phyloP scores from a whole-genome alignment of 2,797 vertebrate species.

The Typhlichthys subterraneus region DNA sequence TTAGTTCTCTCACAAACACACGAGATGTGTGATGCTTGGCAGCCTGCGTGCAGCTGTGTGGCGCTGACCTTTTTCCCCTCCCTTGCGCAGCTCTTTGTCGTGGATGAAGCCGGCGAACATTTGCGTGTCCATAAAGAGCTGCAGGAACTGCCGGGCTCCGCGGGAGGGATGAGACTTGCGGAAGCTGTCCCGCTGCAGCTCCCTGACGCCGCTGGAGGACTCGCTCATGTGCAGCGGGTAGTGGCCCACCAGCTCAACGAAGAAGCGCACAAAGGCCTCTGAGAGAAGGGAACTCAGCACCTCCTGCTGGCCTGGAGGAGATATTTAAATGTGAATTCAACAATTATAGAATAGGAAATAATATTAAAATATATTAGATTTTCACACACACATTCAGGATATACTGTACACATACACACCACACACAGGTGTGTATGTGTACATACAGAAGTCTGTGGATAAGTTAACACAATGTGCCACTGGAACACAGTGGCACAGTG shows the following conservation, averaged over 20 bases:
- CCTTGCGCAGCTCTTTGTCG: constrained; percentile 91
- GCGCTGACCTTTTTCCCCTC: constrained; percentile 81
- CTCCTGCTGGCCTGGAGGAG: constrained; percentile 48
- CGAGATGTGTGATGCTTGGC: neutral
- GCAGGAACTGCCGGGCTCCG: constrained; percentile 89
- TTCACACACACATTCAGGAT: too few species aligned
- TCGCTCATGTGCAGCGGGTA: constrained; percentile 90
- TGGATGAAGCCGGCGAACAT: constrained; percentile 98
- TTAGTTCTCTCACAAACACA: neutral
- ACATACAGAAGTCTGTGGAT: too few species aligned
- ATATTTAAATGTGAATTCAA: neutral
- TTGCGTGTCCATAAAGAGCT: constrained; percentile 97
- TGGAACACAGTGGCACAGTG: too few species aligned
- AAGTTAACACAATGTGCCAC: too few species aligned
- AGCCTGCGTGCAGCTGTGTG: neutral
- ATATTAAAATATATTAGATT: too few species aligned
- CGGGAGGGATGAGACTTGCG: constrained; percentile 89
- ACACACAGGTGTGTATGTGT: too few species aligned
- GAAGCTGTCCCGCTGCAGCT: constrained; percentile 90
- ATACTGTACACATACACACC: too few species aligned
- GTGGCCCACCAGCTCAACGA: constrained; percentile 94
- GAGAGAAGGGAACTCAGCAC: constrained; percentile 88
- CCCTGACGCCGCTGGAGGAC: constrained; percentile 75
- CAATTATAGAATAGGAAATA: too few species aligned
- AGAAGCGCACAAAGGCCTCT: constrained; percentile 93